Evolutionary conservation across 1,140 invertebrate species (phyloP).

Genomic region (Caenorhabditis remanei): DNA sequence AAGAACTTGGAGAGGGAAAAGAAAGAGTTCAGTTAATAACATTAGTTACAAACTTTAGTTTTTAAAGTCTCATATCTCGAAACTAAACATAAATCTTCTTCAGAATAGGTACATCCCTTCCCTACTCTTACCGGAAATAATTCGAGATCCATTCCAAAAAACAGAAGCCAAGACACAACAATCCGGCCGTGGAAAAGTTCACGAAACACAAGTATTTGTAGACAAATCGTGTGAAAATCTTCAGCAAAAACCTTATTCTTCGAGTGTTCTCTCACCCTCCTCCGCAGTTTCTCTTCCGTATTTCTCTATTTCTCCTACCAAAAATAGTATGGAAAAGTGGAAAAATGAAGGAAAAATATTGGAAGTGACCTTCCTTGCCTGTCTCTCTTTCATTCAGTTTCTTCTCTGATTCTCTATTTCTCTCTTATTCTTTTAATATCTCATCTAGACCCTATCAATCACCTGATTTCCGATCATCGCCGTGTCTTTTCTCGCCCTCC

Average conservation of each 20-base stretch:
- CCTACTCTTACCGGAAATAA: too few relatives aligned
- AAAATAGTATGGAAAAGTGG: constrained; percentile 36
- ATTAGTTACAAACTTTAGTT: too few relatives aligned
- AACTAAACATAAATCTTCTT: too few relatives aligned
- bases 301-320: constrained; percentile 47
- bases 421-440: neutral
- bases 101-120: too few relatives aligned
- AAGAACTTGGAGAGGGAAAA: too few relatives aligned
- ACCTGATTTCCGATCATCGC: constrained; percentile 52
- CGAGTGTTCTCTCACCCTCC: constrained; percentile 41
- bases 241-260: constrained; percentile 31
- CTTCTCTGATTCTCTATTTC: neutral
- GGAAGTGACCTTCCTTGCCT: constrained; percentile 32
- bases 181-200: neutral
- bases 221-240: constrained; percentile 48
- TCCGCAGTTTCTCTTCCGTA: constrained; percentile 4
- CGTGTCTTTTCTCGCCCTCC: constrained; percentile 38
- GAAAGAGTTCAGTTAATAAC: too few relatives aligned
- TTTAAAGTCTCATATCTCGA: too few relatives aligned
- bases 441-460: constrained; percentile 26
- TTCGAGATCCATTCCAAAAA: too few relatives aligned
- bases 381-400: neutral
- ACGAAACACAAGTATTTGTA: constrained; percentile 26
- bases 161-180: too few relatives aligned
- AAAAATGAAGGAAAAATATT: neutral